Evolutionary conservation across 2,797 vertebrate genomes (phyloP).

Genomic region (Urocyon cinereoargenteus): DNA sequence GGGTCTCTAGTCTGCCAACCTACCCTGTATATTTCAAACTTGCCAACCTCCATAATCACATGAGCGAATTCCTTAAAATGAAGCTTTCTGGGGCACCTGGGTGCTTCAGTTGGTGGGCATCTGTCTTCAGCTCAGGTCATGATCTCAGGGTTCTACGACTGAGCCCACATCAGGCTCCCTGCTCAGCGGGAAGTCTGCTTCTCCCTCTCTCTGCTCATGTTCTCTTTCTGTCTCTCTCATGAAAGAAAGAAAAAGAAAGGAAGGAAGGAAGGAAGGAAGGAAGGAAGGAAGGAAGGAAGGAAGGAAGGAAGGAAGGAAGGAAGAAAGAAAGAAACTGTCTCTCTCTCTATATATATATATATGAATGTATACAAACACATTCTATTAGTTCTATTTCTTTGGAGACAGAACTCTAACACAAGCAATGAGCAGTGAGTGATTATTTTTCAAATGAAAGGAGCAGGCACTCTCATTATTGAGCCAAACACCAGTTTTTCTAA

Average conservation of each 20-base stretch:
- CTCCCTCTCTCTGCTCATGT: too few species aligned
- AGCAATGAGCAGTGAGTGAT: background rate
- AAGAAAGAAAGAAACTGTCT: background rate
- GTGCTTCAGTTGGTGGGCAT: too few species aligned
- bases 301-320: too few species aligned
- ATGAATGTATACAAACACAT: background rate
- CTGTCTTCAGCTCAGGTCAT: too few species aligned
- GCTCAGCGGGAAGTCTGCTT: too few species aligned
- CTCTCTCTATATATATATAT: background rate
- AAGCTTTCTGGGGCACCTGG: background rate
- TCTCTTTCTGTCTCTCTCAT: background rate
- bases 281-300: too few species aligned
- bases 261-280: too few species aligned
- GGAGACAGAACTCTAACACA: background rate
- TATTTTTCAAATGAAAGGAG: constrained; percentile 10
- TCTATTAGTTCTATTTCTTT: background rate
- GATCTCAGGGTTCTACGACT: too few species aligned
- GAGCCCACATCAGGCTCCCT: too few species aligned
- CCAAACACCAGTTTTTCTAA: background rate
- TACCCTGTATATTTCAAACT: background rate
- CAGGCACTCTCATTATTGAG: background rate
- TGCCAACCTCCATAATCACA: background rate
- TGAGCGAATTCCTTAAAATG: background rate
- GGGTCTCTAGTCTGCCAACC: background rate
- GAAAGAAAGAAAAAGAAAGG: too few species aligned